Percentiles rank a stretch among this genome's conserved stretches.
These are phyloP conservation scores for Aythya fuligula DNA, from an alignment of 2,797 vertebrate genomes.

Conservation along the genomic window DNA sequence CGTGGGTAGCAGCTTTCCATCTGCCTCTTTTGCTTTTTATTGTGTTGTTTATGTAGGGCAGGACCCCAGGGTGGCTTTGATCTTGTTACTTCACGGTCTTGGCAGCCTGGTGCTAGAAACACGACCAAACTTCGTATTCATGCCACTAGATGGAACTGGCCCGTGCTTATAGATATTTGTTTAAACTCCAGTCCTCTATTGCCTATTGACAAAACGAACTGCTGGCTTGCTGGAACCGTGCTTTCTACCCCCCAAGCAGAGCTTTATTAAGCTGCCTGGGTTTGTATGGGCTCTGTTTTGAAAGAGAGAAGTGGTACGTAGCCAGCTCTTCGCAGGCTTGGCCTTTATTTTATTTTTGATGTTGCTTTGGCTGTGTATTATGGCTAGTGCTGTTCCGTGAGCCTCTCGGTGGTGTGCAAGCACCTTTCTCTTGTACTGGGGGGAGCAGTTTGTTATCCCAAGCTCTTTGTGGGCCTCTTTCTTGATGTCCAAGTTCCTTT, in stretches of 20 bases:
- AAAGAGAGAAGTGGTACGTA: not conserved
- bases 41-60: constrained; percentile 47
- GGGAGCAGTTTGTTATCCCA: not conserved
- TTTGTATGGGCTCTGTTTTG: not conserved
- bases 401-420: not conserved
- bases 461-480: not conserved
- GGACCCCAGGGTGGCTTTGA: constrained; percentile 44
- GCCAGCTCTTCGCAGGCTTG: not conserved
- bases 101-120: not conserved
- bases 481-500: not conserved
- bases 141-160: constrained; percentile 56
- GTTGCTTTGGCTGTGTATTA: not conserved
- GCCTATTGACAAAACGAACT: constrained; percentile 40
- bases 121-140: constrained; percentile 23
- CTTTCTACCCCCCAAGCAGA: constrained; percentile 19
- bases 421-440: not conserved
- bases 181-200: constrained; percentile 20
- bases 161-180: constrained; percentile 15
- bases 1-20: not conserved
- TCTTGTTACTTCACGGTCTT: constrained; percentile 29
- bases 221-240: constrained; percentile 4
- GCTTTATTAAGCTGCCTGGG: constrained; percentile 25
- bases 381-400: not conserved
- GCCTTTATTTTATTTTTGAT: not conserved
- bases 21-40: constrained; percentile 34